A percentile compares a stretch with the other conserved stretches of the same genome.
These are phyloP conservation scores for Staurois parvus DNA, from an alignment of 2,797 vertebrate species.

Conservation along the genomic window DNA sequence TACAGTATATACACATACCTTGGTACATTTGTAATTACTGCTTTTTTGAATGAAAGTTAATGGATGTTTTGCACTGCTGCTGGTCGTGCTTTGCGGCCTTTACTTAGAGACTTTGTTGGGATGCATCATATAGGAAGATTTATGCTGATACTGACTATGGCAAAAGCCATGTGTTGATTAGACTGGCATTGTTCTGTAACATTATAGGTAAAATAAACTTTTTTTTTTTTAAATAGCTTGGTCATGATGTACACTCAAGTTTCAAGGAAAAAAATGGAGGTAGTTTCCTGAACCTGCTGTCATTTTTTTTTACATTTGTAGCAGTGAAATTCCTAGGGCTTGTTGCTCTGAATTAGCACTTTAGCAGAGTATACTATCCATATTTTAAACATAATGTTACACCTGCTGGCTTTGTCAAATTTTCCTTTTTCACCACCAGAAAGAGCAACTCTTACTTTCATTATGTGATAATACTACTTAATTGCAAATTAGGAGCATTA, in stretches of 20 bases:
- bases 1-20: neutral
- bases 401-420: no score
- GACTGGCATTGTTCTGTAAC: constrained; percentile 8
- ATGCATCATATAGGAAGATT: neutral
- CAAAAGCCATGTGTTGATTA: constrained; percentile 7
- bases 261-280: neutral
- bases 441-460: no score
- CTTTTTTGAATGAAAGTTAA: constrained; percentile 47
- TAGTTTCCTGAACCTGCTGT: neutral
- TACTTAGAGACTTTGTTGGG: constrained; percentile 2
- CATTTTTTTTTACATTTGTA: constrained; percentile 1
- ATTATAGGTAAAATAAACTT: neutral
- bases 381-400: no score
- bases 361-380: no score
- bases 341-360: no score
- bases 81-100: constrained; percentile 10
- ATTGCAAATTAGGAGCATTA: no score
- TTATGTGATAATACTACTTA: no score
- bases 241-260: neutral
- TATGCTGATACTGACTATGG: neutral
- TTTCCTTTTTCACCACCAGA: no score
- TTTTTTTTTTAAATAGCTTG: neutral
- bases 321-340: neutral
- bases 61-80: constrained; percentile 22
- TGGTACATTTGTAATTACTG: constrained; percentile 49